Evolutionary conservation across 2,888 invertebrate species (phyloP), one percentile per base, ranked within the genome.

Genomic region (Clistopyga incitator): DNA sequence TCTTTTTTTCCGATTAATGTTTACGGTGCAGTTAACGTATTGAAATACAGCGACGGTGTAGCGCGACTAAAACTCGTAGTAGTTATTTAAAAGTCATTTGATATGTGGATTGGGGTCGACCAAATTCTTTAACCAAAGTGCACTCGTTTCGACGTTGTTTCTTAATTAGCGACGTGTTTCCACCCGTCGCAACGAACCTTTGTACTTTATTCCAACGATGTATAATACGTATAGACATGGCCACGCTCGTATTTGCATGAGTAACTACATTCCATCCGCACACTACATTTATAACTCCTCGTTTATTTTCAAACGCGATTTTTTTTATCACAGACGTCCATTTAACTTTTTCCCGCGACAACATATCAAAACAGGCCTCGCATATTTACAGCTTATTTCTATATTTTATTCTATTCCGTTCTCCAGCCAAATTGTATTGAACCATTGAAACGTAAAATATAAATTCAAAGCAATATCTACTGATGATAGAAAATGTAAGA

Each of bases 131-230:
- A 54, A 65, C 45, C n/a, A 78, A 78, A 64, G 76, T 74, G 74
- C 75, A 64, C 61, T 75, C 52, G 65, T 82, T 78, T 74, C 68
- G 29, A 78, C 68, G 74, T 78, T 84, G 72, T 81, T 84, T 81
- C 84, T 84, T 84, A 84, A 84, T 84, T 84, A 84, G 81, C 72
- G 78, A 78, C 81, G 68, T 70, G 70, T 70, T 84, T 81, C 74
- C 72, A 79, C 61, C 61, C 80, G 76, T 59, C 75, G 64, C 56
- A 18, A 56, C 65, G 75, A n/a, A 56, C 78, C 74, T 79, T 79
- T 78, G 75, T 82, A 64, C 61, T 61, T 74, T 50, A 45, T 74
- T 74, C 59, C 81, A 76, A 8, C 72, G 50, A 71, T 54, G 59
- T 71, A 54, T 78, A 34, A 64, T 42, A 75, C 42, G 29, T 20